Percentiles rank a stretch among this genome's conserved stretches.
These are phyloP conservation scores for Chiridota heheva DNA, from an alignment of 35 echinoderm and acorn worm species.

Conservation along the genomic window DNA sequence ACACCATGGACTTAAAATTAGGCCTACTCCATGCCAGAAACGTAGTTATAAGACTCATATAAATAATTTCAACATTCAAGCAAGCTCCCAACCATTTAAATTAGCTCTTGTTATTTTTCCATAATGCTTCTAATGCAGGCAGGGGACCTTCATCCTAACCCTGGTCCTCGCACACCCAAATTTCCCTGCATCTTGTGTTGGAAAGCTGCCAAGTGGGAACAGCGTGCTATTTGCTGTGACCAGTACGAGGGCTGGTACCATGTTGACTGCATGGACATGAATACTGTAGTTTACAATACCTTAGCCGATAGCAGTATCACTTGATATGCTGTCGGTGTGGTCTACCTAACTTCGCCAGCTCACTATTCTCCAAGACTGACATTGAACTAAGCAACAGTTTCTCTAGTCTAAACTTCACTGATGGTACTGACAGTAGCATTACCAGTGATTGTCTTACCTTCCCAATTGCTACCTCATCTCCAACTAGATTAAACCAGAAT, in stretches of 20 bases:
- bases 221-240: conserved; percentile 15
- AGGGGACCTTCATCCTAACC: conserved; percentile 37
- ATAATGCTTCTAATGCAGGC: conserved; percentile 9
- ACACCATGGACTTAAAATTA: no score
- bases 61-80: no score
- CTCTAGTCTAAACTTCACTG: no score
- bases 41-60: no score
- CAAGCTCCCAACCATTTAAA: no score
- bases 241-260: conserved; percentile 40
- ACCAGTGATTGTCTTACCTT: no score
- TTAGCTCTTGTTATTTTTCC: neutral
- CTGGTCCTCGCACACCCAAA: conserved; percentile 36
- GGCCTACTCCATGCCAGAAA: no score
- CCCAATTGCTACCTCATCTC: no score
- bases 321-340: conserved; percentile 32
- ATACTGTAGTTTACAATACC: neutral
- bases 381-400: no score
- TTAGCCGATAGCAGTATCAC: neutral
- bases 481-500: no score
- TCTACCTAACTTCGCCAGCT: conserved; percentile 31
- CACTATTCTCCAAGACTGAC: no score
- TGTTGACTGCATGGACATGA: conserved; percentile 37
- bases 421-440: no score
- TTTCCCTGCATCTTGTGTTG: conserved; percentile 24
- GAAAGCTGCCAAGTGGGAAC: conserved; percentile 30